Conservation (phyloP, 2,797 vertebrate genomes). For the Geotrypetes seraphini region DNA sequence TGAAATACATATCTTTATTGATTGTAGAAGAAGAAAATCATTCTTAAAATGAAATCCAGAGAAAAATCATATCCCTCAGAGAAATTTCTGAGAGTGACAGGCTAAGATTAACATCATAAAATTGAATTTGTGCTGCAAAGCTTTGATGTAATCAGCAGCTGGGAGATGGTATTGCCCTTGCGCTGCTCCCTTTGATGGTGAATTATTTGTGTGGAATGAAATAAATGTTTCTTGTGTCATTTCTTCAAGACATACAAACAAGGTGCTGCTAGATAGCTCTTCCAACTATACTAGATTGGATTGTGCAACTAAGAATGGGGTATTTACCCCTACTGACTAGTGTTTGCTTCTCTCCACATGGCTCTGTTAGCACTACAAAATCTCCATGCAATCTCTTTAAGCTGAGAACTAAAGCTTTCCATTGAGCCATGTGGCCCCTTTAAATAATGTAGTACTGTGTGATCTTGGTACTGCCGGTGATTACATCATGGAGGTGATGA, state of each 20-base stretch:
- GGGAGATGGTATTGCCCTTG: constrained; percentile 59
- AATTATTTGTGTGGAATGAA: constrained; percentile 63
- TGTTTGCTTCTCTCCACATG: too few species aligned
- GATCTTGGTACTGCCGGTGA: too few species aligned
- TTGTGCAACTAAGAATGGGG: too few species aligned
- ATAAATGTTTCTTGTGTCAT: constrained; percentile 58
- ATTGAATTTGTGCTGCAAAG: constrained; percentile 68
- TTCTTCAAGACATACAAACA: constrained; percentile 58
- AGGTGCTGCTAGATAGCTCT: constrained; percentile 51
- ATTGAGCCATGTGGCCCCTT: too few species aligned
- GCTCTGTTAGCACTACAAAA: too few species aligned
- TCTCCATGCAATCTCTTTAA: too few species aligned
- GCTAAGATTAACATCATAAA: constrained; percentile 68
- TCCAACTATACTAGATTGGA: constrained; percentile 48
- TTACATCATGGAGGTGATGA: too few species aligned
- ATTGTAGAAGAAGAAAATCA: constrained; percentile 64
- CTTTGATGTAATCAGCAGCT: constrained; percentile 68
- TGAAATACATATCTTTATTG: constrained; percentile 70
- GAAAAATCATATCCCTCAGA: constrained; percentile 67
- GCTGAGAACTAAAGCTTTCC: too few species aligned
- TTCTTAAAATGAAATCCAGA: constrained; percentile 71
- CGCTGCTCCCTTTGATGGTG: constrained; percentile 50
- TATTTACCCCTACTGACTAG: too few species aligned
- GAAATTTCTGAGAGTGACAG: constrained; percentile 72
- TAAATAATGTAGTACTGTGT: too few species aligned